These are phyloP conservation scores for Drosophila nasuta DNA, from an alignment of 1,140 invertebrate species.

Conservation along the genomic window DNA sequence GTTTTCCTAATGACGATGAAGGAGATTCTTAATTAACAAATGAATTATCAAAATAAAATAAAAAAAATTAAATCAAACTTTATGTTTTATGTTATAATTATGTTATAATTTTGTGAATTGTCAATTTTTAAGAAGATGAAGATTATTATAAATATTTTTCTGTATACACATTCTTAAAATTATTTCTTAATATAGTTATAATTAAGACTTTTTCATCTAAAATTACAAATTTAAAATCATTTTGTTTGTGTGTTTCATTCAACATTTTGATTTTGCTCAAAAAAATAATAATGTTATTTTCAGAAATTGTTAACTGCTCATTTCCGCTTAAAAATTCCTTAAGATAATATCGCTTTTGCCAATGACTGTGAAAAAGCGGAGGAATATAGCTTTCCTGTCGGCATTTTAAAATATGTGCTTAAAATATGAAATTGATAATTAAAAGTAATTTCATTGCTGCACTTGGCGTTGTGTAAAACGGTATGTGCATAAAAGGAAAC, in stretches of 20 bases:
- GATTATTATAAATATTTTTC: too few relatives aligned
- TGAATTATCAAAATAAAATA: too few relatives aligned
- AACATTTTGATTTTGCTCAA: not conserved
- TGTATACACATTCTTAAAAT: too few relatives aligned
- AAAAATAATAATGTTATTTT: not conserved
- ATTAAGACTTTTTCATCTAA: too few relatives aligned
- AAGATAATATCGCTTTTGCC: slow-evolving; percentile 10
- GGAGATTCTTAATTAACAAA: too few relatives aligned
- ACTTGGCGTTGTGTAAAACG: slow-evolving; percentile 17
- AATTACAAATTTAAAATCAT: too few relatives aligned
- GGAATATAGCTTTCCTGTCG: slow-evolving; percentile 18
- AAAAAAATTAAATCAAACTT: too few relatives aligned
- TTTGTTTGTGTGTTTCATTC: not conserved
- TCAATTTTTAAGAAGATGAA: too few relatives aligned
- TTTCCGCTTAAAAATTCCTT: slow-evolving; percentile 23
- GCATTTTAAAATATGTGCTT: slow-evolving; percentile 37
- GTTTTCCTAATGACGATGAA: too few relatives aligned
- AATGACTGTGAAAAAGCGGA: not conserved
- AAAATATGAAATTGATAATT: slow-evolving; percentile 71
- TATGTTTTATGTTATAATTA: too few relatives aligned
- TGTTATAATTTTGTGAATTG: too few relatives aligned
- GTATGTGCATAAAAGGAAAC: slow-evolving; percentile 45
- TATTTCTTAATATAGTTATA: too few relatives aligned
- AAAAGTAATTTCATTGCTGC: slow-evolving; percentile 57
- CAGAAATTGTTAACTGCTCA: not conserved